Evolutionary conservation across 23 tunicate species (phyloP), one percentile per base, ranked within the genome.

Genomic region (Ascidia mentula): DNA sequence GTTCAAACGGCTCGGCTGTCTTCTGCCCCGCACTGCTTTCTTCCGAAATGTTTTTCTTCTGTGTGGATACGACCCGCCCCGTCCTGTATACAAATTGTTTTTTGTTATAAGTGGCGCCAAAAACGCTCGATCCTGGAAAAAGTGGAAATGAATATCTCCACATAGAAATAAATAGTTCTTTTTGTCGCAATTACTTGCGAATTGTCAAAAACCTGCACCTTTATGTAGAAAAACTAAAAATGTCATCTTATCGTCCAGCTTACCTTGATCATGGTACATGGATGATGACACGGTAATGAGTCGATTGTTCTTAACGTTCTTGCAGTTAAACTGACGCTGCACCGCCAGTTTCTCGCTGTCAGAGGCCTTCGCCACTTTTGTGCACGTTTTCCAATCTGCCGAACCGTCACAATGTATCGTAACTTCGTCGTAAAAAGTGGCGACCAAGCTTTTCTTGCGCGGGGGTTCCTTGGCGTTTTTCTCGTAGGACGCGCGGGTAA

Each of bases 371-470:
- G 18, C 32, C 15, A 69, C 82, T n/a, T 31, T 39, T 8, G 82
- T 69, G 32, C 82, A 46, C 45, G 74, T 40, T 61, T 35, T 59
- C 82, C 82, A 60, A 17, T 42, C 45, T 2, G 77, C 35, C 8
- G 77, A 32, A 2, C 85, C 85, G 77, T 81, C 77, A 18, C 69
- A 38, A 24, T 30, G 65, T 28, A 81, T 37, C 5, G 77, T 81
- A 7, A 81, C 30, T 35, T 81, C 85, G 61, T 81, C 85, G 40
- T 45, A 36, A 33, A 81, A 71, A 22, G 74, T 70, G 36, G 38
- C 37, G 30, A 22, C 32, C 2, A 34, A 22, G 37, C 38, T 53
- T 28, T 53, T 53, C 24, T 53, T 53, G 65, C 65, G 65, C 13
- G 65, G 65, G 2, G 65, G 65, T 9, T 53, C 65, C 13, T 9